These are phyloP conservation scores for Oenanthe melanoleuca DNA, from an alignment of 2,113 vertebrate genomes.

Conservation along the genomic window DNA sequence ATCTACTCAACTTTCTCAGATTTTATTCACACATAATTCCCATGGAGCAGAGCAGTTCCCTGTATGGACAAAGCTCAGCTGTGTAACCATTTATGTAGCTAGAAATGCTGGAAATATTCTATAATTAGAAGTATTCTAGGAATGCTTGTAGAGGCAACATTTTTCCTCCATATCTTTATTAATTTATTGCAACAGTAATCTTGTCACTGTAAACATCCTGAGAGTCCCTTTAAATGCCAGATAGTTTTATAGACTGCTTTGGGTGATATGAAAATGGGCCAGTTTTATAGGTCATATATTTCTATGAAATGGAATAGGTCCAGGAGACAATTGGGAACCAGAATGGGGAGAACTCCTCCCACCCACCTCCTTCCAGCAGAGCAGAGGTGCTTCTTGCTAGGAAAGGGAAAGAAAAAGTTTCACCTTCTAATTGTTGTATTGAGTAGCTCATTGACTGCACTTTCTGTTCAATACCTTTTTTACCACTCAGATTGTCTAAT, in stretches of 20 bases:
- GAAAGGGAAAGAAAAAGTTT: constrained; percentile 62
- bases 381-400: constrained; percentile 38
- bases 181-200: not conserved
- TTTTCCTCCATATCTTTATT: not conserved
- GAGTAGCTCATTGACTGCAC: constrained; percentile 59
- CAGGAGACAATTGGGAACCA: constrained; percentile 3
- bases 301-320: constrained; percentile 10
- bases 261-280: constrained; percentile 13
- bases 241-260: not conserved
- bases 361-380: constrained; percentile 48
- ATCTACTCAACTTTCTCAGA: not conserved
- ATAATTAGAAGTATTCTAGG: constrained; percentile 11
- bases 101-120: not conserved
- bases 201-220: not conserved
- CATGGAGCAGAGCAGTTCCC: not conserved
- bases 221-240: not conserved
- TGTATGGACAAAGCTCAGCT: not conserved
- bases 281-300: constrained; percentile 42
- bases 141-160: not conserved
- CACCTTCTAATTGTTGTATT: constrained; percentile 72
- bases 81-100: not conserved
- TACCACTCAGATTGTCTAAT: constrained; percentile 73
- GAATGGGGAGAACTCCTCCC: constrained; percentile 30
- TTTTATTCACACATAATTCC: not conserved
- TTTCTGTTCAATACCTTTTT: constrained; percentile 69